phyloP scores from a whole-genome alignment of 2,113 vertebrate genomes.

The Malurus melanocephalus region DNA sequence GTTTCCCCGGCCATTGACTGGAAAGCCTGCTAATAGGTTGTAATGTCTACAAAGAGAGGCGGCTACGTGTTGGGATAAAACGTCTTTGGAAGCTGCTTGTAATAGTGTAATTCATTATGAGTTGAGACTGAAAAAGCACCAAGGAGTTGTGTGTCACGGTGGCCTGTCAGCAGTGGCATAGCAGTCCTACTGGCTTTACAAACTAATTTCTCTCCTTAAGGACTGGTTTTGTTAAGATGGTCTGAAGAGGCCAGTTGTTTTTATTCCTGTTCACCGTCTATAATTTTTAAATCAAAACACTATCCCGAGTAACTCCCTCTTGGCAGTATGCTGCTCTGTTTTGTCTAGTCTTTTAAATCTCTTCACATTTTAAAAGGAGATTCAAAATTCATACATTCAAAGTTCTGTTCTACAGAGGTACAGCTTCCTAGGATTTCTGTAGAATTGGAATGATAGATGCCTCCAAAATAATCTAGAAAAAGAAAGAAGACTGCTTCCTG shows the following conservation, averaged over 20 bases:
- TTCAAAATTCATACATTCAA: accelerated
- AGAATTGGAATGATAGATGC: neutral
- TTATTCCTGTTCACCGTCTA: neutral
- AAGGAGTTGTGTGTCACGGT: accelerated
- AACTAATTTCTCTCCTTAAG: accelerated
- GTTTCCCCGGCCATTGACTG: accelerated
- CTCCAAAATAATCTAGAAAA: neutral
- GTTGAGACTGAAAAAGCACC: accelerated
- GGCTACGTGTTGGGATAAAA: accelerated
- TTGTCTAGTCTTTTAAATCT: neutral
- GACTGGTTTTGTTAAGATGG: neutral
- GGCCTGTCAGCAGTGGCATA: accelerated
- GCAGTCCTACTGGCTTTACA: accelerated
- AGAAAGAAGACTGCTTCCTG: neutral
- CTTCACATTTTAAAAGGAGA: neutral
- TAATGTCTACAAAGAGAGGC: accelerated
- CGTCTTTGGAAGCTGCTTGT: too few relatives aligned
- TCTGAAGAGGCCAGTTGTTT: neutral
- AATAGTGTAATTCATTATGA: neutral
- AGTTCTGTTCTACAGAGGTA: neutral
- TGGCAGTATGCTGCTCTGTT: neutral
- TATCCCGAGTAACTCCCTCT: neutral
- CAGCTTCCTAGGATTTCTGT: neutral
- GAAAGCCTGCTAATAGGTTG: neutral
- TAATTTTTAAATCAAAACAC: neutral